These are phyloP conservation scores for Oithona nana DNA, from an alignment of 2,888 invertebrate species.

Conservation along the genomic window DNA sequence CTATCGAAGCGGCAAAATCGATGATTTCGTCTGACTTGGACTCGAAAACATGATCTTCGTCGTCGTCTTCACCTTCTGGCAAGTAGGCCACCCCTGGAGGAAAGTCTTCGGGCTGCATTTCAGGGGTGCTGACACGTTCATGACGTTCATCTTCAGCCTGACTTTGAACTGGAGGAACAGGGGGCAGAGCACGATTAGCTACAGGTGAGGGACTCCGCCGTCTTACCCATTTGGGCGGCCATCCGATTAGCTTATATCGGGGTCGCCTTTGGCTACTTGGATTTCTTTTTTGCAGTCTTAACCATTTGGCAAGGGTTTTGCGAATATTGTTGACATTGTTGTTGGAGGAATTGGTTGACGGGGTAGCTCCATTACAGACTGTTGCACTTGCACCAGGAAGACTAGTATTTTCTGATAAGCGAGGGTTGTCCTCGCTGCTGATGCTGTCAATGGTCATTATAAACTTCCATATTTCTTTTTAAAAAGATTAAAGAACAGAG, in stretches of 20 bases:
- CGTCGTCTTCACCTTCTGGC: neutral
- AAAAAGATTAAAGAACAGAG: too few species aligned
- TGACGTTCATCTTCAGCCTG: neutral
- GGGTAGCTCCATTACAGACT: too few species aligned
- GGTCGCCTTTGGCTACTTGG: neutral
- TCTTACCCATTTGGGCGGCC: neutral
- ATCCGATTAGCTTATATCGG: neutral
- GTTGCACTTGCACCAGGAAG: too few species aligned
- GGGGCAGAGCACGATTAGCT: neutral
- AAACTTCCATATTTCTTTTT: too few species aligned
- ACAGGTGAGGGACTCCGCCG: neutral
- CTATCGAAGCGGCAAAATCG: conserved; percentile 75
- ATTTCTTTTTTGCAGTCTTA: neutral
- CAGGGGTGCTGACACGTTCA: neutral
- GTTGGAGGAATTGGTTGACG: neutral
- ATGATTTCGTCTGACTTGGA: conserved; percentile 9
- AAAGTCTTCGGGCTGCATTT: neutral
- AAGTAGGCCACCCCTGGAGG: neutral
- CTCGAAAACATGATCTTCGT: neutral
- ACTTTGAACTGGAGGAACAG: neutral
- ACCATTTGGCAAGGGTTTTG: neutral
- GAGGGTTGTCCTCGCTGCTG: too few species aligned
- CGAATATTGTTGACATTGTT: neutral
- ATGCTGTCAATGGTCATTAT: too few species aligned
- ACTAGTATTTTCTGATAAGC: too few species aligned